phyloP scores from a whole-genome alignment of 2,797 vertebrate genomes.

The Netta rufina region DNA sequence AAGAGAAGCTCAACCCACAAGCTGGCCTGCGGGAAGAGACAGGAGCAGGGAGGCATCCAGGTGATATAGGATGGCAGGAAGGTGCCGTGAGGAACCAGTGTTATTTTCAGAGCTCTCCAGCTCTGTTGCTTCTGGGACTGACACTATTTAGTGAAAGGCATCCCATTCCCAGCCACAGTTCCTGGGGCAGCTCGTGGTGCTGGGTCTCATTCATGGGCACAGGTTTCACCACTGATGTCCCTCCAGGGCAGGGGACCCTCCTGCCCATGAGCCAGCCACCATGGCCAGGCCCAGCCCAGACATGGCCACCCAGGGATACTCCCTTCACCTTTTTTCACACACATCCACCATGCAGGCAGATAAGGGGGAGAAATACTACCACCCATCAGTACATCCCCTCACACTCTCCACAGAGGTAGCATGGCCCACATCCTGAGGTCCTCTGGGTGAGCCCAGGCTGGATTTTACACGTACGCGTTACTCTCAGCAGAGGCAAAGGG shows the following conservation, averaged over 20 bases:
- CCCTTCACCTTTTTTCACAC: neutral
- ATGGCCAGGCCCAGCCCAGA: neutral
- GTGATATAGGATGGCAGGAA: neutral
- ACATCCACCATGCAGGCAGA: accelerated
- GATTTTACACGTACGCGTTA: accelerated
- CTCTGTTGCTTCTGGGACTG: neutral
- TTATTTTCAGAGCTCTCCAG: neutral
- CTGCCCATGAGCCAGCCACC: neutral
- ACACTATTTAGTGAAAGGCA: neutral
- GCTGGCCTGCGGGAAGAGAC: neutral
- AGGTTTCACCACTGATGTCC: neutral
- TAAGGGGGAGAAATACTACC: neutral
- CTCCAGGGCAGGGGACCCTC: neutral
- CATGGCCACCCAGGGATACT: neutral
- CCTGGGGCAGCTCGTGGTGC: neutral
- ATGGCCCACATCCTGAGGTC: neutral
- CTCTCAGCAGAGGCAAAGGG: accelerated
- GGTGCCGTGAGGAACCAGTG: neutral
- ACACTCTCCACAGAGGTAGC: neutral
- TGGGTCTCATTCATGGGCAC: neutral
- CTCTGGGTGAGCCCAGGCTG: neutral
- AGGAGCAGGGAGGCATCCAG: neutral
- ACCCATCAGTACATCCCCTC: neutral
- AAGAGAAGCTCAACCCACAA: accelerated
- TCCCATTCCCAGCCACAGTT: neutral